phyloP scores from a whole-genome alignment of 2,113 vertebrate genomes.

The Ceratotherium simum region DNA sequence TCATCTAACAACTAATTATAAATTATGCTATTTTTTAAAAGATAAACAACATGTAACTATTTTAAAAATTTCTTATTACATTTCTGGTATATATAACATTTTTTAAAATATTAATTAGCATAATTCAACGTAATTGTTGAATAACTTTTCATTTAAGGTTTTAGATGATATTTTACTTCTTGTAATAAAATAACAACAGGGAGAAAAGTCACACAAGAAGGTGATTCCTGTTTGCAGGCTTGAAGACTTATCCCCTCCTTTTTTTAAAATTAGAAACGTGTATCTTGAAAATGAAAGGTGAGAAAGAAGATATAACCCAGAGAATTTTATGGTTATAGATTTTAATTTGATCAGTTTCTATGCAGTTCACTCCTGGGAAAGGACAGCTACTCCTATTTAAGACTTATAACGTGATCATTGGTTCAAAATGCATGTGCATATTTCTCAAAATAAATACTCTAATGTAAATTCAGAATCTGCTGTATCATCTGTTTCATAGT shows the following conservation, averaged over 20 bases:
- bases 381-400: background rate
- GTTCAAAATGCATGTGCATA: slow-evolving; percentile 1
- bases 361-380: background rate
- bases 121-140: background rate
- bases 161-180: background rate
- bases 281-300: slow-evolving; percentile 31
- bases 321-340: background rate
- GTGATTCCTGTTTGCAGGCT: background rate
- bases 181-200: background rate
- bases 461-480: background rate
- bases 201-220: background rate
- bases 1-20: slow-evolving; percentile 24
- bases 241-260: background rate
- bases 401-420: background rate
- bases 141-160: background rate
- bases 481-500: background rate
- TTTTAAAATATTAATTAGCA: background rate
- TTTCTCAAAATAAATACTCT: slow-evolving; percentile 45
- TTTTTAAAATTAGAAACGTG: background rate
- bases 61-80: background rate
- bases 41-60: background rate
- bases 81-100: background rate
- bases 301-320: background rate
- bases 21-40: background rate
- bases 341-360: slow-evolving; percentile 24